Conservation (phyloP, 1,140 invertebrate genomes). For the Orussus abietinus region DNA sequence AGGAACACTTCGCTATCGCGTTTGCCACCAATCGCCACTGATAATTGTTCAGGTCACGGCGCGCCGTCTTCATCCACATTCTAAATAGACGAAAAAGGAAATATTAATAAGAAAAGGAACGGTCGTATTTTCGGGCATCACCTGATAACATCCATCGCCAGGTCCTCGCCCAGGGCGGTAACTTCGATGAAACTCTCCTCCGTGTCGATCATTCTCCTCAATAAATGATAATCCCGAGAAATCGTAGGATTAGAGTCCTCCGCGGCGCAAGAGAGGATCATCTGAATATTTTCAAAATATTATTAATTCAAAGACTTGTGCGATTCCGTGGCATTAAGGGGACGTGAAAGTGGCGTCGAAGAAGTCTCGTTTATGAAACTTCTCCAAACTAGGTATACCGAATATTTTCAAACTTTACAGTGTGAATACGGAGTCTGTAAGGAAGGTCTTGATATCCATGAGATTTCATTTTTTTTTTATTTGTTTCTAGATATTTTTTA, state of each 20-base stretch:
- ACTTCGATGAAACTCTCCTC: conserved; percentile 93
- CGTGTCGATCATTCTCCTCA: conserved; percentile 85
- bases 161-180: conserved; percentile 82
- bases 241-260: conserved; percentile 83
- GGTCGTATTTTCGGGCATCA: conserved; percentile 42
- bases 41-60: conserved; percentile 83
- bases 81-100: conserved; percentile 44
- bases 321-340: not conserved
- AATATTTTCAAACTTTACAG: too few relatives aligned
- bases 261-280: conserved; percentile 85
- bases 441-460: too few relatives aligned
- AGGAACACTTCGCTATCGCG: conserved; percentile 87
- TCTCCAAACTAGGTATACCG: too few relatives aligned
- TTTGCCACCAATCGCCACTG: conserved; percentile 95
- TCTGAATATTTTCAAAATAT: too few relatives aligned
- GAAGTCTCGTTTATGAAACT: too few relatives aligned
- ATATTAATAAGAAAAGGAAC: conserved; percentile 6
- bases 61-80: conserved; percentile 91
- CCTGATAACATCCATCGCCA: conserved; percentile 91
- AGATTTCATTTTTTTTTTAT: too few relatives aligned
- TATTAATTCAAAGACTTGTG: too few relatives aligned
- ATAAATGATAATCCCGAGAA: conserved; percentile 79
- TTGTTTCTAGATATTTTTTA: too few relatives aligned
- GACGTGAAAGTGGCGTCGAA: too few relatives aligned
- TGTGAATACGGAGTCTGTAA: too few relatives aligned